Evolutionary conservation across 2,113 vertebrate species (phyloP).

Genomic region (Tachuris rubrigastra): DNA sequence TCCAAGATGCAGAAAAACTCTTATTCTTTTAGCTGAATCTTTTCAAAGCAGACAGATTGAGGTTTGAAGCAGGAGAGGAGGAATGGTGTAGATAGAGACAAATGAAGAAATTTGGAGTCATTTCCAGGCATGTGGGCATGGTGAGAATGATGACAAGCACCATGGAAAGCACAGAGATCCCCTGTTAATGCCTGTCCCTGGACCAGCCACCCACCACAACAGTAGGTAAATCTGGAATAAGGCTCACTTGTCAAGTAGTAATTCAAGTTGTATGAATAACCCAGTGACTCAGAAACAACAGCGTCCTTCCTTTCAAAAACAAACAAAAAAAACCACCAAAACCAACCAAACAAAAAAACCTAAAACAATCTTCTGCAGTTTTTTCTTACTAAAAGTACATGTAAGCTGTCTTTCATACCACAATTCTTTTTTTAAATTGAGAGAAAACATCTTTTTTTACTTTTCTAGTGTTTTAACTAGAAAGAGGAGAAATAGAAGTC

Average conservation of each 20-base stretch:
- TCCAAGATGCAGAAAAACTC: background rate
- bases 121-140: background rate
- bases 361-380: background rate
- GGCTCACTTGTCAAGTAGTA: background rate
- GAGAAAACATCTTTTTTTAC: background rate
- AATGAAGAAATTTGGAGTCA: background rate
- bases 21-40: background rate
- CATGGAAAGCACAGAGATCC: background rate
- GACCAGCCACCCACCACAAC: background rate
- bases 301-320: background rate
- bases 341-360: background rate
- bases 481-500: background rate
- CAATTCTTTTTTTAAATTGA: background rate
- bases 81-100: background rate
- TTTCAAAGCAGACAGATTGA: background rate
- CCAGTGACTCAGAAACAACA: background rate
- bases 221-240: background rate
- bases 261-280: background rate
- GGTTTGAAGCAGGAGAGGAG: background rate
- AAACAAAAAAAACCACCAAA: too few relatives aligned
- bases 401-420: background rate
- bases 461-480: background rate
- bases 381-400: background rate
- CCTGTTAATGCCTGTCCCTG: background rate
- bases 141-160: background rate